Percentiles rank a stretch among this genome's conserved stretches.
phyloP scores from a whole-genome alignment of 37 sponge, comb jelly and placozoan genomes.

The Theonella swinhoei region DNA sequence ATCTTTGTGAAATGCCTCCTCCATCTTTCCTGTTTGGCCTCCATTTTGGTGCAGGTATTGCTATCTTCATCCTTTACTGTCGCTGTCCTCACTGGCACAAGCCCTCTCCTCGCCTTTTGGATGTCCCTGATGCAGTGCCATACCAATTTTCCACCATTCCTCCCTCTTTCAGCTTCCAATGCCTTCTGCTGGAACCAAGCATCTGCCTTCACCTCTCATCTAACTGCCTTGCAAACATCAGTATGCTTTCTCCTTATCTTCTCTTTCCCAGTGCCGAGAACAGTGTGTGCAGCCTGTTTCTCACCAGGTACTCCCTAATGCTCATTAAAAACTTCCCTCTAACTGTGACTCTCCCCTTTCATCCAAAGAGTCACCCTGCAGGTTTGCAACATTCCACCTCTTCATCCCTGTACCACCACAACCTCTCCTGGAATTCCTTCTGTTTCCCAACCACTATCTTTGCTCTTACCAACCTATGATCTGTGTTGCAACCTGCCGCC shows the following conservation, averaged over 20 bases:
- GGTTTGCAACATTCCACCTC: constrained; percentile 23
- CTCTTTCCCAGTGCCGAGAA: constrained; percentile 13
- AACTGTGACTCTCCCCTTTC: constrained; percentile 14
- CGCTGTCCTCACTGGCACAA: constrained; percentile 10
- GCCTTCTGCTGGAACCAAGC: constrained; percentile 33
- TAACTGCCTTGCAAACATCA: background rate
- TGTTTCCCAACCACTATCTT: constrained; percentile 13
- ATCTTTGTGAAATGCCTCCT: constrained; percentile 20
- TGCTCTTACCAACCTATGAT: constrained; percentile 4
- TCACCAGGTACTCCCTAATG: background rate
- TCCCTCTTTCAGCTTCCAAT: constrained; percentile 15
- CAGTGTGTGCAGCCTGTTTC: background rate
- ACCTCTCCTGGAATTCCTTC: too few relatives aligned
- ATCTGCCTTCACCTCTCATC: constrained; percentile 18
- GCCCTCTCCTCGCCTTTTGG: constrained; percentile 28
- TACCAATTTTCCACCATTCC: constrained; percentile 17
- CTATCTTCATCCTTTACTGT: constrained; percentile 17
- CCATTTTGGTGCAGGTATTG: background rate
- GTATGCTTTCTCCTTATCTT: constrained; percentile 3
- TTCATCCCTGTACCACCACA: too few relatives aligned
- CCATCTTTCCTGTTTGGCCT: constrained; percentile 32
- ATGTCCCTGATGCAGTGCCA: constrained; percentile 43
- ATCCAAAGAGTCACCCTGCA: constrained; percentile 12
- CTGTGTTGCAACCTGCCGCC: constrained; percentile 3
- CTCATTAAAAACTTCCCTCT: background rate